Conservation (phyloP, 2,797 vertebrate genomes). For the Sciaenops ocellatus region DNA sequence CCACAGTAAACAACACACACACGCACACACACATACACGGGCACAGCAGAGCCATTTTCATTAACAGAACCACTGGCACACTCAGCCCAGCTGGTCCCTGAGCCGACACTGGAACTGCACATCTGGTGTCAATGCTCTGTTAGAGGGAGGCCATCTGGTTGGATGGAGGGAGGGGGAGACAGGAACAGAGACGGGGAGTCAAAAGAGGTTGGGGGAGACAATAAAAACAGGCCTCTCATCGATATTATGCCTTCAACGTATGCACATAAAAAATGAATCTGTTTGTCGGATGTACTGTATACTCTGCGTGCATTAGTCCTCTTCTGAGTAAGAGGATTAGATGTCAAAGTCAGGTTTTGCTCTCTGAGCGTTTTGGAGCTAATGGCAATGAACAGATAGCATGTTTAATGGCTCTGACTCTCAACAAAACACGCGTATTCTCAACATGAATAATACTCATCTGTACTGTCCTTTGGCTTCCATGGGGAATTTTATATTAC, state of each 20-base stretch:
- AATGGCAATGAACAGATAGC: constrained; percentile 78
- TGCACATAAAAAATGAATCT: constrained; percentile 61
- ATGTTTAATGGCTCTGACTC: constrained; percentile 75
- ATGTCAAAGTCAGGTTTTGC: constrained; percentile 76
- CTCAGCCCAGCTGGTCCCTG: constrained; percentile 85
- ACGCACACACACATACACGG: constrained; percentile 30
- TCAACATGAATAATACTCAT: constrained; percentile 67
- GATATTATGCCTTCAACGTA: constrained; percentile 47
- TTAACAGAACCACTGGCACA: constrained; percentile 86
- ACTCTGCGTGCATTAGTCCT: constrained; percentile 72
- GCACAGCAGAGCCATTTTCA: constrained; percentile 81
- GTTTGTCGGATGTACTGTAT: constrained; percentile 53
- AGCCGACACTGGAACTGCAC: constrained; percentile 84
- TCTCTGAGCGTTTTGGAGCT: constrained; percentile 70
- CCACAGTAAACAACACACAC: constrained; percentile 73
- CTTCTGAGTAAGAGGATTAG: constrained; percentile 80
- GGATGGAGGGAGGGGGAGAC: constrained; percentile 54
- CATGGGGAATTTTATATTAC: constrained; percentile 59
- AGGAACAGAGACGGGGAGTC: constrained; percentile 55
- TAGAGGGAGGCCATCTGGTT: constrained; percentile 84
- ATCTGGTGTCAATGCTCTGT: constrained; percentile 86
- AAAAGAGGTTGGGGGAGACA: constrained; percentile 55
- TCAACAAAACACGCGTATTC: constrained; percentile 61
- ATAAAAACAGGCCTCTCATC: constrained; percentile 44
- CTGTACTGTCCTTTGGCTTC: constrained; percentile 56